phyloP scores from a whole-genome alignment of 2,797 vertebrate genomes.

The Oophaga sylvatica region DNA sequence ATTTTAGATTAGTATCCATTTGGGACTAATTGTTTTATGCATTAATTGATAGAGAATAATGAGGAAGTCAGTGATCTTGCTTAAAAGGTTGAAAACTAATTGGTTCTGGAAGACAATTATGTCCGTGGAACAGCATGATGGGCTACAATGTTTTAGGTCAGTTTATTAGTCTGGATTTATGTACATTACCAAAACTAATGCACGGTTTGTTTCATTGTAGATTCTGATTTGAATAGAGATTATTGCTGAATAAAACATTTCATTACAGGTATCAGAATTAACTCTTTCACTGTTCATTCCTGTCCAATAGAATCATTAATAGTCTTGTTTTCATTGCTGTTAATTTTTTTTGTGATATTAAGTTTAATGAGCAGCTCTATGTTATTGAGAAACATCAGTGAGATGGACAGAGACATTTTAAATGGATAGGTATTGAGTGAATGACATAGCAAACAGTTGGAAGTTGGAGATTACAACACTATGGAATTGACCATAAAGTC shows the following conservation, averaged over 20 bases:
- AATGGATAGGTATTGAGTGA: no score
- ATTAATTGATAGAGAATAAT: conserved; percentile 75
- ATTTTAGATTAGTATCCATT: conserved; percentile 65
- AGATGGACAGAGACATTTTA: background rate
- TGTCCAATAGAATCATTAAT: background rate
- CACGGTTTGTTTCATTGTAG: conserved; percentile 16
- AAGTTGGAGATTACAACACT: no score
- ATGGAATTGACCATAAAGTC: no score
- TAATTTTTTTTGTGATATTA: background rate
- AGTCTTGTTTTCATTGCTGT: background rate
- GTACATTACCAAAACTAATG: conserved; percentile 42
- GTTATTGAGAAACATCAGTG: background rate
- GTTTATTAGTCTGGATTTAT: conserved; percentile 57
- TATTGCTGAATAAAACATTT: conserved; percentile 25
- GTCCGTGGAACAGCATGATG: conserved; percentile 61
- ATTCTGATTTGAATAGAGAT: conserved; percentile 3
- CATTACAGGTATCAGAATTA: conserved; percentile 7
- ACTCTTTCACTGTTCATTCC: background rate
- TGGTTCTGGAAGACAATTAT: conserved; percentile 66
- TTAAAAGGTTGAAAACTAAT: conserved; percentile 67
- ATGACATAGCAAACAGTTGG: no score
- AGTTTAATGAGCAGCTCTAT: background rate
- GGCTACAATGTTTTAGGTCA: conserved; percentile 53
- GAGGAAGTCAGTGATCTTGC: conserved; percentile 65
- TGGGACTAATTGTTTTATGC: conserved; percentile 69